Percentiles rank a stretch among this genome's conserved stretches.
Conservation (phyloP, 2,113 vertebrate genomes). For the Glareola pratincola region DNA sequence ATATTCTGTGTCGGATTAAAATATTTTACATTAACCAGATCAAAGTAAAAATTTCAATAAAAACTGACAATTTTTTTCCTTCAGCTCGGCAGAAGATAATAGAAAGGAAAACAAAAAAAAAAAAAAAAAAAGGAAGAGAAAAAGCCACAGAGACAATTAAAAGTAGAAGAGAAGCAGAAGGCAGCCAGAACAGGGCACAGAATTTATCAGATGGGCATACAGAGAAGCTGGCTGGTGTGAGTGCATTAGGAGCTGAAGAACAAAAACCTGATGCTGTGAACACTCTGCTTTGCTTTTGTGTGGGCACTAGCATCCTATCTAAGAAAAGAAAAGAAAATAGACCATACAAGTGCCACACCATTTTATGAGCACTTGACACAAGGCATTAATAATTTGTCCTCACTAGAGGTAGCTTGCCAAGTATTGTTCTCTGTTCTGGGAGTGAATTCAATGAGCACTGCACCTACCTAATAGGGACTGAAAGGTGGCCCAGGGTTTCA, state of each 20-base stretch:
- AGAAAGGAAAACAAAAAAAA: not conserved
- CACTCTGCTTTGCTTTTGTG: not conserved
- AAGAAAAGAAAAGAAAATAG: not conserved
- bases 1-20: not conserved
- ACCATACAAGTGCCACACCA: not conserved
- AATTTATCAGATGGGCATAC: conserved; percentile 3
- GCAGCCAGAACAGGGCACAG: not conserved
- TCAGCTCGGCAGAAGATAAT: not conserved
- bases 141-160: conserved; percentile 7
- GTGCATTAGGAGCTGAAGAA: not conserved
- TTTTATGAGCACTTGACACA: not conserved
- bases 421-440: conserved; percentile 34
- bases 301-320: not conserved
- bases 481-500: conserved; percentile 6
- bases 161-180: not conserved
- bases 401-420: not conserved
- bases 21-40: conserved; percentile 18
- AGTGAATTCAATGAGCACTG: not conserved
- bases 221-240: not conserved
- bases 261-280: not conserved
- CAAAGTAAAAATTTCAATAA: conserved; percentile 34
- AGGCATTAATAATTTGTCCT: conserved; percentile 21
- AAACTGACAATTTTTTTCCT: not conserved
- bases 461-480: conserved; percentile 33
- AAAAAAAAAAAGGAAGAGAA: not conserved